Evolutionary conservation across 2,888 invertebrate species (phyloP).

Genomic region (Galerucella nymphaeae): DNA sequence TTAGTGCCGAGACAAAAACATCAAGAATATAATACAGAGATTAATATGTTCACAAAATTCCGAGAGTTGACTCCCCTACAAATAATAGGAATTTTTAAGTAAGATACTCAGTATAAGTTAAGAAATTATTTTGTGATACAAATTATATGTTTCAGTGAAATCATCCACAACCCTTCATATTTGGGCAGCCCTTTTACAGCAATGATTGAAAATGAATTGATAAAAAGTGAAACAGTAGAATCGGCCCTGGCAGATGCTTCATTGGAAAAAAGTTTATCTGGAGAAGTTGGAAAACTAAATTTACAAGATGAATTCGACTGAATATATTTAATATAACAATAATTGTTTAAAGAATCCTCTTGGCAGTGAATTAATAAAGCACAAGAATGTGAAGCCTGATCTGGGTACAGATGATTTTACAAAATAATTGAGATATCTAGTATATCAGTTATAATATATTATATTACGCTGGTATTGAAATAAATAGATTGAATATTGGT

Average conservation of each 20-base stretch:
- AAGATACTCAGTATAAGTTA: constrained; percentile 31
- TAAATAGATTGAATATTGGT: neutral
- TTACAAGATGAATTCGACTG: constrained; percentile 26
- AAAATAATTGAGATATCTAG: neutral
- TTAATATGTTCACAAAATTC: constrained; percentile 79
- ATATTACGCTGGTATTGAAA: no score
- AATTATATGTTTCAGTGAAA: constrained; percentile 53
- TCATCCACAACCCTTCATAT: constrained; percentile 75
- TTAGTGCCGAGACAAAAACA: constrained; percentile 52
- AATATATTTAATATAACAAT: neutral
- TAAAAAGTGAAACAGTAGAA: constrained; percentile 65
- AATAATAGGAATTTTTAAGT: constrained; percentile 73
- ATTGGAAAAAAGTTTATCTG: constrained; percentile 43
- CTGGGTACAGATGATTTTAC: neutral
- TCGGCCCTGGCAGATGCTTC: constrained; percentile 46
- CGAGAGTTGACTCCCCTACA: constrained; percentile 74
- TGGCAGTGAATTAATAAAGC: neutral
- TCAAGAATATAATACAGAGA: constrained; percentile 64
- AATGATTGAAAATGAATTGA: constrained; percentile 73
- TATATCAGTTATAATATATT: no score
- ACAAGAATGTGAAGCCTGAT: neutral
- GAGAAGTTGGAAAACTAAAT: constrained; percentile 37
- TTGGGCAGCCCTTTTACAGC: constrained; percentile 73
- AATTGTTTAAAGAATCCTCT: neutral
- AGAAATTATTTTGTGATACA: neutral